phyloP scores from a whole-genome alignment of 2,797 vertebrate genomes.

The Sebastes kiyomatsui region DNA sequence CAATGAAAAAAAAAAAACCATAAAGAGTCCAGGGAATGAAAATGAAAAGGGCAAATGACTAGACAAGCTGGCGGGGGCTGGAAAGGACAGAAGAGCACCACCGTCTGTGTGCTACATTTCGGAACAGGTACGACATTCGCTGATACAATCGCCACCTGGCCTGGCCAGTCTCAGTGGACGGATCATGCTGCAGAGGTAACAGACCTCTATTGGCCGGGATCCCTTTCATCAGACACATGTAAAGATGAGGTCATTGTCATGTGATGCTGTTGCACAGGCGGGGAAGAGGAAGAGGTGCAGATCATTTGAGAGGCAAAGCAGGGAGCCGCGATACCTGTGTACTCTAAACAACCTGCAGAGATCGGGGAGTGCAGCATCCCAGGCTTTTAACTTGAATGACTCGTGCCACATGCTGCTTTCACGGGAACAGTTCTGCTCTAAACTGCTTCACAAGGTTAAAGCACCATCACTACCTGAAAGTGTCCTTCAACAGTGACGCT shows the following conservation, averaged over 20 bases:
- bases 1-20: constrained; percentile 38
- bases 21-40: constrained; percentile 57
- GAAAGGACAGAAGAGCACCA: constrained; percentile 43
- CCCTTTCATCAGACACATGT: constrained; percentile 29
- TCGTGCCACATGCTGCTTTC: background rate
- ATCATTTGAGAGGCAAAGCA: constrained; percentile 78
- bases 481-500: background rate
- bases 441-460: constrained; percentile 40
- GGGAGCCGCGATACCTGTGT: constrained; percentile 44
- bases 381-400: constrained; percentile 18
- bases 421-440: constrained; percentile 6
- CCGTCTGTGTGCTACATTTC: constrained; percentile 39
- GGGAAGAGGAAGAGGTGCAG: constrained; percentile 26
- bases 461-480: background rate
- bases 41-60: constrained; percentile 70
- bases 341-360: constrained; percentile 48
- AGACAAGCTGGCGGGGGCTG: constrained; percentile 45
- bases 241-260: constrained; percentile 66
- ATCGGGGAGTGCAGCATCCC: background rate
- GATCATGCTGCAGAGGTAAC: constrained; percentile 31
- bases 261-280: constrained; percentile 42
- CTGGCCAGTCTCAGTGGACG: constrained; percentile 15
- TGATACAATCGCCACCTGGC: constrained; percentile 57
- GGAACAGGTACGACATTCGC: constrained; percentile 56
- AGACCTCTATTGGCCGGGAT: constrained; percentile 11